These are phyloP conservation scores for Myotis yumanensis DNA, from an alignment of 2,113 vertebrate genomes.

Conservation along the genomic window DNA sequence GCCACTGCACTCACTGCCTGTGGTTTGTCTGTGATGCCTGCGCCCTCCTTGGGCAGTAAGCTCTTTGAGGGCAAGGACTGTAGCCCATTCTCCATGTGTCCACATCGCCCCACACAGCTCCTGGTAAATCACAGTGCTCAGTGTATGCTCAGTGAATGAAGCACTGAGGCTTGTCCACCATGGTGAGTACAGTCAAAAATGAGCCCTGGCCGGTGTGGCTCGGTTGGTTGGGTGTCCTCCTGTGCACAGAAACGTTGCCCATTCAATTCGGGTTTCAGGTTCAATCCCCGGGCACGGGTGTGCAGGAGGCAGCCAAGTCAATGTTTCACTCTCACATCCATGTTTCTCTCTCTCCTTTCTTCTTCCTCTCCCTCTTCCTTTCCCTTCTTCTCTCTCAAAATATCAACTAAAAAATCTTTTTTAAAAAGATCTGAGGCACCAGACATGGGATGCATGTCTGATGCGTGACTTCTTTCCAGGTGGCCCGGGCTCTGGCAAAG, in stretches of 20 bases:
- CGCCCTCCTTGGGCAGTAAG: fast-evolving
- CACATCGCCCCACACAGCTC: background rate
- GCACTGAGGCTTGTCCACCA: background rate
- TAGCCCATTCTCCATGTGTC: background rate
- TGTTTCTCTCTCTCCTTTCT: too few species aligned
- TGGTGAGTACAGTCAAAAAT: background rate
- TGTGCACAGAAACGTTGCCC: too few species aligned
- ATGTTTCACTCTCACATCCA: too few species aligned
- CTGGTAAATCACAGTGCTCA: fast-evolving
- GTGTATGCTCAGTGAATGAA: fast-evolving
- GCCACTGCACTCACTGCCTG: too few species aligned
- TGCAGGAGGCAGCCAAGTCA: too few species aligned
- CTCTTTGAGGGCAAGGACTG: background rate
- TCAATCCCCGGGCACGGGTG: too few species aligned
- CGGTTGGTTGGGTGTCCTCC: too few species aligned
- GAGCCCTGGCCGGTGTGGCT: background rate
- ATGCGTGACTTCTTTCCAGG: slow-evolving; percentile 81
- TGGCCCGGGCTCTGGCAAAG: slow-evolving; percentile 94
- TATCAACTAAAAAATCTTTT: too few species aligned
- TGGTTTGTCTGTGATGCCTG: background rate
- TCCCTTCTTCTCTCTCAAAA: too few species aligned
- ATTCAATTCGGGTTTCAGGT: too few species aligned
- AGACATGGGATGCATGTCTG: background rate
- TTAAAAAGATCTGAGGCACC: background rate
- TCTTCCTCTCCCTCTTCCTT: too few species aligned